phyloP scores from a whole-genome alignment of 2,113 vertebrate species.

The Xyliphius kryptos region DNA sequence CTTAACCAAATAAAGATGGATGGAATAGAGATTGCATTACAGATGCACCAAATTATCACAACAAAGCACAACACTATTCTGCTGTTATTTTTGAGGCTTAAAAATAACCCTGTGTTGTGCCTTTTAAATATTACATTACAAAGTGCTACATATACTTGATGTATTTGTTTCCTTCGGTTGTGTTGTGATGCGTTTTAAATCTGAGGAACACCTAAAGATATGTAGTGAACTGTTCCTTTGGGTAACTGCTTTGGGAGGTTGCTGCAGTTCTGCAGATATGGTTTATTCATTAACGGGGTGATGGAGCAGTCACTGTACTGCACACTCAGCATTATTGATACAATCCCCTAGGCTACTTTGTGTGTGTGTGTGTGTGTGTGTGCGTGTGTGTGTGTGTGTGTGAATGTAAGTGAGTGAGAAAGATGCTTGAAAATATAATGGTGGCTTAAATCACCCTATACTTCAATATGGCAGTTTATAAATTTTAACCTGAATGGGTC shows the following conservation, averaged over 20 bases:
- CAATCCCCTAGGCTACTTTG: conserved; percentile 14
- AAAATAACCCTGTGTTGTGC: no score
- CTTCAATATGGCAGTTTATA: conserved; percentile 7
- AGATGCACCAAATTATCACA: no score
- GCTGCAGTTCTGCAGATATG: conserved; percentile 1
- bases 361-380: conserved; percentile 13
- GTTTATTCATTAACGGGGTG: conserved; percentile 24
- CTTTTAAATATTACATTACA: no score
- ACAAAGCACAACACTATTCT: no score
- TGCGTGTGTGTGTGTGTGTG: conserved; percentile 19
- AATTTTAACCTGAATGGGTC: conserved; percentile 6
- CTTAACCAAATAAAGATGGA: no score
- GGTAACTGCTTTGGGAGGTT: conserved; percentile 10
- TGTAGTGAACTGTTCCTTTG: background rate
- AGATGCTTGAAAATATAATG: conserved; percentile 9
- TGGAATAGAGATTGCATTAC: no score
- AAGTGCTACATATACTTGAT: no score
- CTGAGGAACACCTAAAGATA: background rate
- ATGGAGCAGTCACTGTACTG: conserved; percentile 26
- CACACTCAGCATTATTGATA: conserved; percentile 36
- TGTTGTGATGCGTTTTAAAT: background rate
- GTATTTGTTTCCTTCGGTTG: no score
- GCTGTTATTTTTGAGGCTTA: no score
- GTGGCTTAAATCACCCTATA: conserved; percentile 12
- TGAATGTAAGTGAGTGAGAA: conserved; percentile 5